phyloP scores from a whole-genome alignment of 2,113 vertebrate genomes.

The Apaloderma vittatum region DNA sequence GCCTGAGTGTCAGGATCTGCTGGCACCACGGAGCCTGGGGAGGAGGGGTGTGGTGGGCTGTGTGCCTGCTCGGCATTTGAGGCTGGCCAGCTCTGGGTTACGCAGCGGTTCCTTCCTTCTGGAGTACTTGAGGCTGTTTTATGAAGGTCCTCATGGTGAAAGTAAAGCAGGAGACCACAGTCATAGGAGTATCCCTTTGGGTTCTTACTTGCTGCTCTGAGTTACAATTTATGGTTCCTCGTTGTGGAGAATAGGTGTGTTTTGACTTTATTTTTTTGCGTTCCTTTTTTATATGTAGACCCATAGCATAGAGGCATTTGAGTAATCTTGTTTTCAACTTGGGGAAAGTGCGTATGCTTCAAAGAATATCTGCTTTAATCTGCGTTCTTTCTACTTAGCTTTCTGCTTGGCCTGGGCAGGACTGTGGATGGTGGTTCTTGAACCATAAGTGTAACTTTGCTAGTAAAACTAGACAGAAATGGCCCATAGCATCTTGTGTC shows the following conservation, averaged over 20 bases:
- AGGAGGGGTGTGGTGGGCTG: not conserved
- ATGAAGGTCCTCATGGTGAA: not conserved
- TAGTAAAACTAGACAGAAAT: not conserved
- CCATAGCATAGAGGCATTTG: not conserved
- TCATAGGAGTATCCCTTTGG: not conserved
- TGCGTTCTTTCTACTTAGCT: not conserved
- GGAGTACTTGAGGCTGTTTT: not conserved
- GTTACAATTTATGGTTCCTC: not conserved
- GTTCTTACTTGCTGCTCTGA: not conserved
- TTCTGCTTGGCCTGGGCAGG: not conserved
- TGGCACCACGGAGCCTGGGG: rapidly evolving
- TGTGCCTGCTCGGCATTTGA: not conserved
- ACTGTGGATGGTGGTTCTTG: not conserved
- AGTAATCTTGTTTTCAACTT: not conserved
- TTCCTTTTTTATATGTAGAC: not conserved
- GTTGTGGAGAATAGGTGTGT: not conserved
- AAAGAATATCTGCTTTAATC: not conserved
- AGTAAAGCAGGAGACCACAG: not conserved
- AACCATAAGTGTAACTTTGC: not conserved
- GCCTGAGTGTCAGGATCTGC: rapidly evolving
- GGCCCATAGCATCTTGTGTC: not conserved
- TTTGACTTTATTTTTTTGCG: not conserved
- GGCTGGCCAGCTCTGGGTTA: not conserved
- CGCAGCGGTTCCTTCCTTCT: not conserved
- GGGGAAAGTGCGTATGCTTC: not conserved